Base-by-base conservation (phyloP, 2,888 invertebrate genomes). In the Plebejus argus region DNA sequence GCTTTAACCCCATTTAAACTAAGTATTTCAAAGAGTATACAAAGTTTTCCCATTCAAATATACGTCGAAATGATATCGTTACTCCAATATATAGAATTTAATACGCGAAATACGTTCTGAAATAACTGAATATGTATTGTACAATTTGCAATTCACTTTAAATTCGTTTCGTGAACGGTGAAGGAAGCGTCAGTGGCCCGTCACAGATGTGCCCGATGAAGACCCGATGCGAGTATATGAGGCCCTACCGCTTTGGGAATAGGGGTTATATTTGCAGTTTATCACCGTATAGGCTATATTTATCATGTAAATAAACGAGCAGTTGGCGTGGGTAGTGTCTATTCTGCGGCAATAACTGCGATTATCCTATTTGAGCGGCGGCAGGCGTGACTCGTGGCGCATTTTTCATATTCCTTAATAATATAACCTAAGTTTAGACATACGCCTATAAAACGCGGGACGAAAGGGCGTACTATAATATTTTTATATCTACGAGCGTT, bases 271-370 rank as follows among this genome's bases (percentile, higher is more conserved):
- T 56, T 72, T 58, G 77, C 35, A n/a, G 70, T 58, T 12, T 39
- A 70, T 56, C 39, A 23, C 61, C 72, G 72, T 66, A 76, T 72
- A 61, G 70, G 76, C 76, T 61, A 72, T 76, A 79, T 78, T 77
- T 81, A 80, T 81, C 80, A 82, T 82, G 82, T 90, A 89, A 90
- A 92, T 90, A 92, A 93, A 93, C 90, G 92, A 93, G 88, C 90
- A 85, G 88, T 90, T 93, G 86, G 93, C 93, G 92, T 93, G 93
- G 91, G 84, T 90, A 85, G 86, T 89, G 90, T 91, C 91, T 91
- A 93, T 93, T 93, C 88, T 87, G 84, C 85, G 78, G 89, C 91
- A 90, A 90, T 91, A 91, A 92, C 87, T 81, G 85, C 91, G 90
- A 91, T 92, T 92, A 91, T 90, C 90, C 90, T 89, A 91, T 91